Conservation (phyloP, 1,140 invertebrate genomes). For the Elymnias hypermnestra region DNA sequence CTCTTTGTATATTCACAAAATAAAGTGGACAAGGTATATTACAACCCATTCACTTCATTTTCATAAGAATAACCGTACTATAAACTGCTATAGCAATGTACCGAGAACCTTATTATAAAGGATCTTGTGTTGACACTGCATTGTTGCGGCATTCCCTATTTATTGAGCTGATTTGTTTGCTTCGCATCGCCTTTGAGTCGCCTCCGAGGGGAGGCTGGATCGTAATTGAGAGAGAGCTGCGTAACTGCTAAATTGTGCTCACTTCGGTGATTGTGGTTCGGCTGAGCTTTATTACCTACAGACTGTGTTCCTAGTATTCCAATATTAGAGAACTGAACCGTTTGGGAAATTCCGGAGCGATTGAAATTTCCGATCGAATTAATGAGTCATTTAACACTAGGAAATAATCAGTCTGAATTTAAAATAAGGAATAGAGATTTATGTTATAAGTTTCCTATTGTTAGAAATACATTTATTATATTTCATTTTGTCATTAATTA, state of each 20-base stretch:
- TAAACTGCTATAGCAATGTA: slow-evolving; percentile 10
- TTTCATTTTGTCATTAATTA: too few species aligned
- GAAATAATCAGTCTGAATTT: too few species aligned
- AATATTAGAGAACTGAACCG: slow-evolving; percentile 3
- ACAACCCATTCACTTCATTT: too few species aligned
- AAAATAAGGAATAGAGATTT: too few species aligned
- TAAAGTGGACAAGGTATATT: too few species aligned
- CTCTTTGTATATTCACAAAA: too few species aligned
- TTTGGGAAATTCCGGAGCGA: neutral
- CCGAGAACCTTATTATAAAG: slow-evolving; percentile 41
- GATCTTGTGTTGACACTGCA: slow-evolving; percentile 56
- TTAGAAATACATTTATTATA: too few species aligned
- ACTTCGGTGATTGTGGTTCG: slow-evolving; percentile 22
- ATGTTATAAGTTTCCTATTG: too few species aligned
- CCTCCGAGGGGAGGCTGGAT: slow-evolving; percentile 24
- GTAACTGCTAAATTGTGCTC: slow-evolving; percentile 41
- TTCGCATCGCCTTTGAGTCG: slow-evolving; percentile 34
- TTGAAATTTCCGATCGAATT: too few species aligned
- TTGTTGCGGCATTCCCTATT: slow-evolving; percentile 48
- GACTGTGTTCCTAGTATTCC: slow-evolving; percentile 6
- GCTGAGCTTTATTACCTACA: slow-evolving; percentile 19
- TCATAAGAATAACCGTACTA: slow-evolving; percentile 3
- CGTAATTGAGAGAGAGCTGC: slow-evolving; percentile 47
- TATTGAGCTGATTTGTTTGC: slow-evolving; percentile 62
- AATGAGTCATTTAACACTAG: too few species aligned